phyloP scores from a whole-genome alignment of 1,140 invertebrate species.

The Bombus vancouverensis region DNA sequence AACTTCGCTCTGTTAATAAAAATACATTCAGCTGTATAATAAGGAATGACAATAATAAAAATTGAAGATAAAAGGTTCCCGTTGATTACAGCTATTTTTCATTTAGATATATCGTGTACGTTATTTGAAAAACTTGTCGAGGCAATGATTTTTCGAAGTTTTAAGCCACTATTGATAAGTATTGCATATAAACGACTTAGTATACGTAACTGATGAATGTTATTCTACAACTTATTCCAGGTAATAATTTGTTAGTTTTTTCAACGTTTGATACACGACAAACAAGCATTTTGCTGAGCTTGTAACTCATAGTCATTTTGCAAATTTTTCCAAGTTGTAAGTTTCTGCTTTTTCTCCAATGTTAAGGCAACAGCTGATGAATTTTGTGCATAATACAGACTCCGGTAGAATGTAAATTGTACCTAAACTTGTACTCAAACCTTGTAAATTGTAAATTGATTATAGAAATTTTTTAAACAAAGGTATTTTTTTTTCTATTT shows the following conservation, averaged over 20 bases:
- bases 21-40: too few relatives aligned
- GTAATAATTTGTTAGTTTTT: neutral
- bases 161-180: neutral
- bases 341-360: neutral
- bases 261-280: neutral
- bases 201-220: neutral
- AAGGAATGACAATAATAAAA: too few relatives aligned
- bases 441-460: too few relatives aligned
- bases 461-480: neutral
- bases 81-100: neutral
- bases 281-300: neutral
- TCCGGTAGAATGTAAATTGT: neutral
- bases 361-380: neutral
- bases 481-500: accelerated
- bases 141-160: neutral
- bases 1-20: too few relatives aligned
- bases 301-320: neutral
- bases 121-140: neutral
- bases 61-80: too few relatives aligned
- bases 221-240: neutral
- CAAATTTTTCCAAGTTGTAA: neutral
- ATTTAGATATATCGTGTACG: neutral
- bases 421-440: too few relatives aligned
- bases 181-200: neutral
- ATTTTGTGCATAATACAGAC: neutral